These are phyloP conservation scores for Pemphredon lugubris DNA, from an alignment of 2,888 invertebrate species.

Conservation along the genomic window DNA sequence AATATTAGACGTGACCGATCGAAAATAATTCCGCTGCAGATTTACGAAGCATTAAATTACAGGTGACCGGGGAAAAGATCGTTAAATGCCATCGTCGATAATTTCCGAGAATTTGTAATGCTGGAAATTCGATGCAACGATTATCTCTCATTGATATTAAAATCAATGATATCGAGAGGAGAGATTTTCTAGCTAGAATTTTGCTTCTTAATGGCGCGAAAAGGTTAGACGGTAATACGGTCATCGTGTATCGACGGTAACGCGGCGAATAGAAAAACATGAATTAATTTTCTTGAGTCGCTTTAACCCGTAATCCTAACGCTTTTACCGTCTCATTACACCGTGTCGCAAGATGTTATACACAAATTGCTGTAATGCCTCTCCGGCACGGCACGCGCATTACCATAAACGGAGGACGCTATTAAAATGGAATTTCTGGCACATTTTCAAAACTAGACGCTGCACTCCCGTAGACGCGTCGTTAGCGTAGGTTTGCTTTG, in stretches of 20 bases:
- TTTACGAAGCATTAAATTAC: conserved; percentile 18
- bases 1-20: conserved; percentile 15
- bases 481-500: neutral
- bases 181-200: too few relatives aligned
- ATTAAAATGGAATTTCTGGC: conserved; percentile 8
- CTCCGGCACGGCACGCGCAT: neutral
- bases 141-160: neutral
- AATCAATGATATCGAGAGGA: neutral
- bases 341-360: conserved; percentile 17
- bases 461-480: neutral
- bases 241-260: neutral
- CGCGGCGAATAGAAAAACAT: neutral
- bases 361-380: conserved; percentile 24
- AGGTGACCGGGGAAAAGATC: neutral
- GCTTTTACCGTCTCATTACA: conserved; percentile 4
- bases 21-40: conserved; percentile 9
- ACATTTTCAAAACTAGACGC: neutral
- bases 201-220: neutral
- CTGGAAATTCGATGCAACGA: neutral
- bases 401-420: neutral
- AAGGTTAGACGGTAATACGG: neutral
- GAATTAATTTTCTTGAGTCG: conserved; percentile 3
- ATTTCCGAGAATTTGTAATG: neutral
- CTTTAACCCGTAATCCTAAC: neutral
- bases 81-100: neutral